Evolutionary conservation across 2,888 invertebrate species (phyloP).

Genomic region (Drosophila cracens): DNA sequence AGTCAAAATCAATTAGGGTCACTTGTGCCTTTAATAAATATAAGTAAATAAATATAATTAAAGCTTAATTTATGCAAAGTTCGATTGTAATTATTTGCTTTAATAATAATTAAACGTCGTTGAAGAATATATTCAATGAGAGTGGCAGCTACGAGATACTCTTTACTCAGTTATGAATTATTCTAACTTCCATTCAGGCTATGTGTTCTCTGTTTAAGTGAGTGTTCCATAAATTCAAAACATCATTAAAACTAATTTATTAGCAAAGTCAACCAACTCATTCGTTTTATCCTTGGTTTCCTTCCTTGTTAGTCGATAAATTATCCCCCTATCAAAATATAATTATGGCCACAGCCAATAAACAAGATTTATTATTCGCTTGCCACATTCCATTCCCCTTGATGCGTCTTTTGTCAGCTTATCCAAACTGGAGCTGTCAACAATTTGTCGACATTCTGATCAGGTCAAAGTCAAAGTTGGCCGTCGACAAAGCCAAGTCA

Average conservation of each 20-base stretch:
- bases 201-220: neutral
- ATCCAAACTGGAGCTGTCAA: slow-evolving; percentile 50
- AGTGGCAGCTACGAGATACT: neutral
- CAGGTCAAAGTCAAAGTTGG: slow-evolving; percentile 28
- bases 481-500: slow-evolving; percentile 33
- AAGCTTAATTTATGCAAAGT: neutral
- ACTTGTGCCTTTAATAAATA: slow-evolving; percentile 5
- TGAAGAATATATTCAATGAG: neutral
- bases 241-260: neutral
- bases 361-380: slow-evolving; percentile 19
- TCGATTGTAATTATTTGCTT: neutral
- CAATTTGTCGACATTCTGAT: slow-evolving; percentile 51
- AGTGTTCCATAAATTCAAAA: neutral
- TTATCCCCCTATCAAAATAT: slow-evolving; percentile 40
- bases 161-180: neutral
- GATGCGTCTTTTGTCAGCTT: slow-evolving; percentile 26
- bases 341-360: slow-evolving; percentile 46
- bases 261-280: neutral
- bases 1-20: slow-evolving; percentile 36
- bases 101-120: neutral
- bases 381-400: neutral
- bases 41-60: neutral
- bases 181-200: neutral
- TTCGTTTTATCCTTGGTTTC: neutral
- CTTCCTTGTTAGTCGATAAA: slow-evolving; percentile 35